Base-by-base conservation (phyloP, 2,797 vertebrate species). In the Psittacula derbiana region DNA sequence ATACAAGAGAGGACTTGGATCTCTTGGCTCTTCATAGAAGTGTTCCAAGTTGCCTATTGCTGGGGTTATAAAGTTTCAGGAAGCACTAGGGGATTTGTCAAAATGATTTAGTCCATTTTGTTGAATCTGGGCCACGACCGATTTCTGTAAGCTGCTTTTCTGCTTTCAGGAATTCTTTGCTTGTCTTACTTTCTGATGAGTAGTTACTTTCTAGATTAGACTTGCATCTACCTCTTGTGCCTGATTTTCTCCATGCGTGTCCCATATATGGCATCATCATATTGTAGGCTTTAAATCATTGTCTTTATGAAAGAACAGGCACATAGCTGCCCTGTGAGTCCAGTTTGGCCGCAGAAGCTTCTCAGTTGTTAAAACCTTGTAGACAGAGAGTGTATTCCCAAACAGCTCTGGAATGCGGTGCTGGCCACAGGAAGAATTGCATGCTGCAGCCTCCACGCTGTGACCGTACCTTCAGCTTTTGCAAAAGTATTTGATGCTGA, bases 31-130 rank as follows among this genome's bases (percentile, higher is more conserved):
- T 92, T 86, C 80, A 41, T 30, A 90, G 93, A 94, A 96, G 79
- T 93, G 96, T 95, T 98, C 97, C 97, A 97, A 94, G 61, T 92
- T 84, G 93, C 92, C 66, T 88, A 10, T 90, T 86, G 20, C 82
- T 84, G 55, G 76, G 73, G 23, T 60, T 96, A 18, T 24, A 72
- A 64, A 71, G 67, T 86, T 80, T 52, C 95, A 82, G 82, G 74
- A 88, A 83, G 88, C 80, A 76, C 33, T 30, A 46, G 91, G 86
- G 83, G 67, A 78, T 82, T 95, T 96, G 86, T 92, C 94, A 31
- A 6, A 95, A 67, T 83, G 64, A 92, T 90, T 90, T 52, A 87
- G 91, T 88, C 71, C 53, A 5, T 93, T 95, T 69, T 79, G 80
- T 87, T 85, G 83, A 91, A 91, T 86, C 84, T 94, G 71, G 90